phyloP scores from a whole-genome alignment of 2,888 invertebrate genomes.

The Hymenopus coronatus region DNA sequence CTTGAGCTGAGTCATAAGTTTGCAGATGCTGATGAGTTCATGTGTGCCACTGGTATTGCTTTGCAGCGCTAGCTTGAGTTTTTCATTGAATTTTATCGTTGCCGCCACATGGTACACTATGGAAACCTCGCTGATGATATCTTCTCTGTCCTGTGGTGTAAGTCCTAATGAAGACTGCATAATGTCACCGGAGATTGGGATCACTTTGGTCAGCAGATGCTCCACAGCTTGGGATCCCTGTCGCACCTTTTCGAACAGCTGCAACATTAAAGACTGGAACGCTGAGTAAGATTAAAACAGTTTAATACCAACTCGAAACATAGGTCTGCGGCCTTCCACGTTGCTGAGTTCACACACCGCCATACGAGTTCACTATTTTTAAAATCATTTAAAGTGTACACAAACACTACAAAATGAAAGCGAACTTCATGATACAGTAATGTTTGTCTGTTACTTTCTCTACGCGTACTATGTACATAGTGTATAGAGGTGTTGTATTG shows the following conservation, averaged over 20 bases:
- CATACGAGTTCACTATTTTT: no score
- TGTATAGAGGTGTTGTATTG: no score
- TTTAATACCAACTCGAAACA: no score
- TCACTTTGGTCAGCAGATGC: background rate
- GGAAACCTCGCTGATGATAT: background rate
- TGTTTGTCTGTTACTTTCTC: no score
- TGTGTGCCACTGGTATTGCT: background rate
- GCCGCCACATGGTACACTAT: background rate
- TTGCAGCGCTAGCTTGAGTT: background rate
- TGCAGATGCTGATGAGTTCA: background rate
- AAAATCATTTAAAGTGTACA: no score
- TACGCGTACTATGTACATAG: no score
- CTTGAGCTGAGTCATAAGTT: background rate
- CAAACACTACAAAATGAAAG: no score
- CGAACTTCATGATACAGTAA: no score
- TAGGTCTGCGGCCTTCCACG: no score
- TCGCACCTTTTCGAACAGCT: background rate
- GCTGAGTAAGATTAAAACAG: no score
- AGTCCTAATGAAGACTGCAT: background rate
- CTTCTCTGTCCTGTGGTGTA: background rate
- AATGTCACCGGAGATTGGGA: background rate
- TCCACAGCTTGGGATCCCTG: background rate
- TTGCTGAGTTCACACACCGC: no score
- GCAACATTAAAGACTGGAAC: background rate
- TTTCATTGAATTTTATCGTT: background rate